These are phyloP conservation scores for Leptosomus discolor DNA, from an alignment of 2,113 vertebrate species.

Conservation along the genomic window DNA sequence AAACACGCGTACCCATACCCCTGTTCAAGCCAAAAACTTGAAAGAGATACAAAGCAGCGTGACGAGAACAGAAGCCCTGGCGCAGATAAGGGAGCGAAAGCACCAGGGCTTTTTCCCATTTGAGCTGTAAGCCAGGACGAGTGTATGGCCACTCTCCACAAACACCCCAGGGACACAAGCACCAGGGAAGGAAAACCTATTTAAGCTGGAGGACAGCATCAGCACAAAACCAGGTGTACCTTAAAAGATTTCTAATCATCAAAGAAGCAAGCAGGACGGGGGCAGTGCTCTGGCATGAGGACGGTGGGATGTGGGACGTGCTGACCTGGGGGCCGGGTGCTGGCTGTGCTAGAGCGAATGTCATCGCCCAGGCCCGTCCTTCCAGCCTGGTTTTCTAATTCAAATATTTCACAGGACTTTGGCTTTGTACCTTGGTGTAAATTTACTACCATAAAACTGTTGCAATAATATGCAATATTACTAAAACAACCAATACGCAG, in stretches of 20 bases:
- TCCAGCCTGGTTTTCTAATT: not conserved
- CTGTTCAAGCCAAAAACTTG: not conserved
- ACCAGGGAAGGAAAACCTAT: not conserved
- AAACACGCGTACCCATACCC: fast-evolving
- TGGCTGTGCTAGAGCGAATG: not conserved
- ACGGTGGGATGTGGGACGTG: fast-evolving
- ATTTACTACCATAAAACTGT: not conserved
- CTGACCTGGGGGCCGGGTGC: not conserved
- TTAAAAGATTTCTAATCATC: not conserved
- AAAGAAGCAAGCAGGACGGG: not conserved
- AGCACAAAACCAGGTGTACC: not conserved
- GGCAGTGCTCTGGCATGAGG: not conserved
- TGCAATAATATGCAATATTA: not conserved
- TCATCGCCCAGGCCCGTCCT: fast-evolving
- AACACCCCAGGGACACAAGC: not conserved
- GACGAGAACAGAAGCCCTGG: not conserved
- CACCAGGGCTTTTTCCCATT: not conserved
- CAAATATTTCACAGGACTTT: not conserved
- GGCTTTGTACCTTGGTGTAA: not conserved
- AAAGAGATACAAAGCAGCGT: not conserved
- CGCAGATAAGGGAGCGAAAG: not conserved
- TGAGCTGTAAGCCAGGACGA: not conserved
- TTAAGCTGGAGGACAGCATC: not conserved
- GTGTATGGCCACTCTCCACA: not conserved
- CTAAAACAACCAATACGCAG: not conserved